phyloP scores from a whole-genome alignment of 2,113 vertebrate species.

The crab-eating macaque (Macaca fascicularis) region T2T-MFA8v1.1 NC_088379.1:47323001-47323500 shows the following conservation, averaged over 20 bases:
- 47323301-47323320: constrained; percentile 51
- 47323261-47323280: constrained; percentile 42
- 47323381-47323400: constrained; percentile 25
- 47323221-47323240: neutral
- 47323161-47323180: constrained; percentile 50
- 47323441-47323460: neutral
- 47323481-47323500: neutral
- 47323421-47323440: constrained; percentile 58
- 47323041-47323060: too few species aligned
- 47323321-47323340: neutral
- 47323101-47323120: constrained; percentile 8
- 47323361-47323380: neutral
- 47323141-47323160: constrained; percentile 23
- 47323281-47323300: constrained; percentile 50
- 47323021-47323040: too few species aligned
- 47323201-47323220: constrained; percentile 22
- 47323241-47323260: constrained; percentile 50
- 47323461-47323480: neutral
- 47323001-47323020: too few species aligned
- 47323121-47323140: neutral
- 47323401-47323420: neutral
- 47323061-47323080: too few species aligned
- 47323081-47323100: too few species aligned
- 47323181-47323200: constrained; percentile 13
- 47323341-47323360: constrained; percentile 50